Base-by-base conservation (phyloP, 2,113 vertebrate species). In the Ivindomyrus marchei region DNA sequence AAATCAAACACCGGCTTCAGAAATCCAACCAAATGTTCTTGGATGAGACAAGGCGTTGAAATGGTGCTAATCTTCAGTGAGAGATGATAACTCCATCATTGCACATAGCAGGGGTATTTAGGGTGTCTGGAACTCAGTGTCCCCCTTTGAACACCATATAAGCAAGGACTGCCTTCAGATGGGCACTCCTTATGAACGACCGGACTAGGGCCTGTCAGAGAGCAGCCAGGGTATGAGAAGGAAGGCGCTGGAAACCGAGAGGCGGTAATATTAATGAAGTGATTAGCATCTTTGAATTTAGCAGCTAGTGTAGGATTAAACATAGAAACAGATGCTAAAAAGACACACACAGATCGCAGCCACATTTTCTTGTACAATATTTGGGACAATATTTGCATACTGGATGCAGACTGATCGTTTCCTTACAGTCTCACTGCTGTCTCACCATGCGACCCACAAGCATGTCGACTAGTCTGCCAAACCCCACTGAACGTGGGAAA, bases 371-470 rank as follows among this genome's bases (percentile, higher is more conserved):
- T 85, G 45, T 46, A 47, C 42, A 85, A 19, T 66, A 66, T 66
- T 66, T 66, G 62, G n/a, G 10, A 85, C 11, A 47, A 47, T 24
- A 85, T 85, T 24, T n/a, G 39, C 7, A 46, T 46, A 27, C 9
- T 85, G 39, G 74, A 24, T 13, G 62, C 83, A 47, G 19, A 47
- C 83, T 47, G 80, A 24, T 45, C 24, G 27, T 62, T 47, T 24
- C 31, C 52, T 53, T 53, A 31, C 24, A 21, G 47, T 56, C 42
- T 83, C 77, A 1, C 11, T 46, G 39, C 31, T 10, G 31, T 53
- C 58, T 95, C 94, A 95, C 95, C 94, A 95, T 93, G 88, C 83
- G 90, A 90, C 93, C 94, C 94, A 94, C 92, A 92, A 92, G 90
- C 92, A 94, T 92, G 91, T 91, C 92, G 91, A 92, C 90, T 93